Percentiles rank a stretch among this genome's conserved stretches.
phyloP scores from a whole-genome alignment of 2,888 invertebrate species.

The Zele albiditarsus region DNA sequence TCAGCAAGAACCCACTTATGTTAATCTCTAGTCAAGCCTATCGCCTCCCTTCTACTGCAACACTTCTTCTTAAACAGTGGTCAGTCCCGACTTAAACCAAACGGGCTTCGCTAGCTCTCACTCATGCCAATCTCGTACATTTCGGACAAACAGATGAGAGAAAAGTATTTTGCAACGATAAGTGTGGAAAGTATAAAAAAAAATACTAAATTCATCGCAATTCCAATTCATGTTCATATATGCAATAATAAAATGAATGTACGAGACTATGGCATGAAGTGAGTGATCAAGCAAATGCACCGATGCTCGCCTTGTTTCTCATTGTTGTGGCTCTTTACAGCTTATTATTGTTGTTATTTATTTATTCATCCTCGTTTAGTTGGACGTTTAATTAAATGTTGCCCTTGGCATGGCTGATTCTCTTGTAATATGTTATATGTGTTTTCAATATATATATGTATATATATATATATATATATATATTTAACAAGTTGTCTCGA shows the following conservation, averaged over 20 bases:
- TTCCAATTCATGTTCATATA: not conserved
- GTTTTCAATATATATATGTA: slow-evolving; percentile 35
- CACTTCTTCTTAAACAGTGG: slow-evolving; percentile 74
- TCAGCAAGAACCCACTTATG: slow-evolving; percentile 91
- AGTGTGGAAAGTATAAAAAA: not conserved
- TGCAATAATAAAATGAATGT: not conserved
- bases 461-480: slow-evolving; percentile 46
- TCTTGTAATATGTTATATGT: slow-evolving; percentile 56
- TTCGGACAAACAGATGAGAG: not conserved
- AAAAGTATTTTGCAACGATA: too few species aligned
- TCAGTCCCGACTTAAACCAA: slow-evolving; percentile 73
- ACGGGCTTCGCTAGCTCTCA: slow-evolving; percentile 64
- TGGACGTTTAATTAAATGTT: slow-evolving; percentile 63
- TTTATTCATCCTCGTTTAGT: slow-evolving; percentile 56
- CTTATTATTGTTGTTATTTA: slow-evolving; percentile 69
- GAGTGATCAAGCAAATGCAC: slow-evolving; percentile 62
- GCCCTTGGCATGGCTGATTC: slow-evolving; percentile 71
- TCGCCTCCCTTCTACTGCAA: slow-evolving; percentile 74
- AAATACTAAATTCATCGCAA: not conserved
- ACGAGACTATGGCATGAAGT: slow-evolving; percentile 60
- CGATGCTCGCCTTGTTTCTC: slow-evolving; percentile 73
- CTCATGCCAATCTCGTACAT: slow-evolving; percentile 57
- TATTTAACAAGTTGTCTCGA: slow-evolving; percentile 57
- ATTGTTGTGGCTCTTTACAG: slow-evolving; percentile 73
- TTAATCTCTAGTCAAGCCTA: slow-evolving; percentile 87